Percentiles rank a stretch among this genome's conserved stretches.
phyloP scores from a whole-genome alignment of 1,140 invertebrate genomes.

The Tigriopus japonicus region DNA sequence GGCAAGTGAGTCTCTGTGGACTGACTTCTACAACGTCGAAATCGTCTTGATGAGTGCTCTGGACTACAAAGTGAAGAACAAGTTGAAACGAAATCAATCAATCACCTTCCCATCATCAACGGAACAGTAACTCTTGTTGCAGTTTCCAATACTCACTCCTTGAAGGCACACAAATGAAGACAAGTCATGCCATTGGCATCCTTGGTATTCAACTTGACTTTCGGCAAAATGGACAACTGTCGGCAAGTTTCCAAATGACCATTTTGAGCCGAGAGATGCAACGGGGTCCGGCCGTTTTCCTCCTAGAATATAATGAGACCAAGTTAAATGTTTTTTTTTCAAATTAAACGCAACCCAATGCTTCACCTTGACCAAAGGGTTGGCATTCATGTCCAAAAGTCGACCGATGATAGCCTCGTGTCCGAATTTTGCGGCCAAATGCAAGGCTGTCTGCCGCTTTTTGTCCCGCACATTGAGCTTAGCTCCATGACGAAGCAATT shows the following conservation, averaged over 20 bases:
- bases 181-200: not conserved
- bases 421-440: constrained; percentile 20
- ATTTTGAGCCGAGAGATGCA: not conserved
- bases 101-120: no score
- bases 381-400: not conserved
- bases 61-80: no score
- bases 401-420: not conserved
- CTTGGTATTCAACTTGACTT: not conserved
- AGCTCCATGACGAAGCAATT: not conserved
- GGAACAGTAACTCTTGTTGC: no score
- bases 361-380: no score
- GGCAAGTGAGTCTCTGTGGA: no score
- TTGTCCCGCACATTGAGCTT: not conserved
- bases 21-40: no score
- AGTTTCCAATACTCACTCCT: no score
- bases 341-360: no score
- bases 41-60: no score
- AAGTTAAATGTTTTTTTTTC: not conserved
- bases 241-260: not conserved
- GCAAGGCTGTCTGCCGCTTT: not conserved
- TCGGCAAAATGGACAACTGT: not conserved
- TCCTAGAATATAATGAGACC: not conserved
- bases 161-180: constrained; percentile 15
- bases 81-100: no score
- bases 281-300: not conserved